phyloP scores from a whole-genome alignment of 1,140 invertebrate species.

The Drosophila nigrodunni region DNA sequence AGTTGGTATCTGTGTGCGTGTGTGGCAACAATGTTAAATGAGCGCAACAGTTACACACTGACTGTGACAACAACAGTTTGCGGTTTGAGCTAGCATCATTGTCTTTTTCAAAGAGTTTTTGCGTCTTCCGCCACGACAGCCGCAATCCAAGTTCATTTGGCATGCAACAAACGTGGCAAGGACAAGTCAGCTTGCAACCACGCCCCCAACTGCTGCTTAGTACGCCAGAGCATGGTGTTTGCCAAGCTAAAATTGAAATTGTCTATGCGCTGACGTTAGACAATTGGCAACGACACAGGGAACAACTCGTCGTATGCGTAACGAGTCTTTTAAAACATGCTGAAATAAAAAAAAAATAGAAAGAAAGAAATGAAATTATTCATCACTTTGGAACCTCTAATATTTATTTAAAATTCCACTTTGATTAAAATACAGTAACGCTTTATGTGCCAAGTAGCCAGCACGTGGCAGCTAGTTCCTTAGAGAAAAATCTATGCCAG shows the following conservation, averaged over 20 bases:
- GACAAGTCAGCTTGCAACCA: slow-evolving; percentile 57
- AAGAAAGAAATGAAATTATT: slow-evolving; percentile 57
- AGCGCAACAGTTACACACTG: slow-evolving; percentile 64
- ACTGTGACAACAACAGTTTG: slow-evolving; percentile 55
- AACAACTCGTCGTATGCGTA: slow-evolving; percentile 40
- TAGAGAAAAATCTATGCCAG: slow-evolving; percentile 48
- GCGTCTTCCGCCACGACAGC: slow-evolving; percentile 24
- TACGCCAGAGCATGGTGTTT: slow-evolving; percentile 15
- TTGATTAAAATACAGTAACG: slow-evolving; percentile 72
- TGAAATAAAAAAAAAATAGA: not conserved
- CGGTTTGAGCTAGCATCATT: slow-evolving; percentile 25
- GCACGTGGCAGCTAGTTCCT: slow-evolving; percentile 31
- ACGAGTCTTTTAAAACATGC: slow-evolving; percentile 17
- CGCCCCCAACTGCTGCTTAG: not conserved
- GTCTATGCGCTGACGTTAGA: slow-evolving; percentile 47
- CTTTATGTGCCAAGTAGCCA: slow-evolving; percentile 48
- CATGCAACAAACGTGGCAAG: slow-evolving; percentile 75
- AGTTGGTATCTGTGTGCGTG: slow-evolving; percentile 19
- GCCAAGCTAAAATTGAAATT: slow-evolving; percentile 64
- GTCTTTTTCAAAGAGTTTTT: slow-evolving; percentile 43
- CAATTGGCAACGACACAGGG: slow-evolving; percentile 41
- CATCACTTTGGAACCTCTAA: slow-evolving; percentile 61
- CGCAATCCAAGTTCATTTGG: slow-evolving; percentile 67
- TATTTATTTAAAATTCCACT: slow-evolving; percentile 80
- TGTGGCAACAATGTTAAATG: slow-evolving; percentile 55